Evolutionary conservation across 2,888 invertebrate species (phyloP), one percentile per base, ranked within the genome.

Genomic region (Folsomia manolachei): DNA sequence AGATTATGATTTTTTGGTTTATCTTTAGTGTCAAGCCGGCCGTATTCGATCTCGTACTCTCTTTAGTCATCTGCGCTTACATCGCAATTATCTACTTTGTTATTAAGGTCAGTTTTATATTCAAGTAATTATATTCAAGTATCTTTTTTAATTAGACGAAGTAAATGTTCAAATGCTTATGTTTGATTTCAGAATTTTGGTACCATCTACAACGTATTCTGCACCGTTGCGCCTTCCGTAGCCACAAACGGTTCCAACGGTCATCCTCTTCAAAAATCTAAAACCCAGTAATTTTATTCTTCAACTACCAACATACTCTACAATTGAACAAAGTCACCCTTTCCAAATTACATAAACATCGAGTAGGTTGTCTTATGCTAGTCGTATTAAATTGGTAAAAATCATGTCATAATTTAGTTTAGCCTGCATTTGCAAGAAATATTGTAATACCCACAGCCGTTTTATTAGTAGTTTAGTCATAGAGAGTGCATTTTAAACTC

Each of bases 11-110:
- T 18, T 56, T 14, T 19, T 56, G 19, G 83, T 2, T 2, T 63
- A 63, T 25, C 87, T 56, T 52, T 88, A 94, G 95, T 84, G 97
- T 97, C 4, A 98, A 98, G 83, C 98, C 98, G 76, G 98, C 98
- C 11, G 91, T 97, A 71, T 98, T 98, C 86, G 98, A 99, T 87
- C 89, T 99, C 81, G 91, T 98, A 81, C 87, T 98, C 18, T 96
- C 97, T 0, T 84, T 93, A 73, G 90, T 89, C 52, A 97, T 98
- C 82, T 86, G 91, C 51, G 87, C 89, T 25, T 98, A 98, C 84
- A 87, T 98, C 70, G 88, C 89, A n/a, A 82, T 90, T 2, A 88
- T 97, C n/a, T 97, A 95, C 85, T 87, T 93, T 81, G 86, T 90
- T 14, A 89, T 95, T 73, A 90, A 90, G 82, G 84, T 84, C 21